A percentile compares a stretch with the other conserved stretches of the same genome.
These are phyloP conservation scores for Cheiracanthium punctorium DNA, from an alignment of 2,888 invertebrate species.

Conservation along the genomic window DNA sequence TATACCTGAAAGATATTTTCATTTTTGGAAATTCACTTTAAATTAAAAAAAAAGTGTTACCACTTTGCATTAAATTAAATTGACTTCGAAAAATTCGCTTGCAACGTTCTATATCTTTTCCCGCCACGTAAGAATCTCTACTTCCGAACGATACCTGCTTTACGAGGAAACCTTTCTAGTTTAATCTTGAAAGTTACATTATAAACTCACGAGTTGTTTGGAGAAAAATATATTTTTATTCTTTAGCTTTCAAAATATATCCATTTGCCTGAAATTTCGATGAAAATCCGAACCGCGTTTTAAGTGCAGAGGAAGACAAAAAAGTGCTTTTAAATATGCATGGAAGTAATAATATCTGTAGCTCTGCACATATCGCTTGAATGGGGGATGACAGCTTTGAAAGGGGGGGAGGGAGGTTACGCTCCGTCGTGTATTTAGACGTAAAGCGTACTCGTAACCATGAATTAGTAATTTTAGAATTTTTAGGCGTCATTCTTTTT, in stretches of 20 bases:
- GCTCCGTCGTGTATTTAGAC: conserved; percentile 4
- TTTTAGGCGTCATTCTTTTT: conserved; percentile 7
- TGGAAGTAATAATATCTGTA: conserved; percentile 22
- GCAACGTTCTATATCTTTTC: no score
- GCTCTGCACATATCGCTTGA: conserved; percentile 17
- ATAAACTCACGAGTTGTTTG: not conserved
- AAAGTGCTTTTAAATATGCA: conserved; percentile 12
- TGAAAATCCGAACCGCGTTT: not conserved
- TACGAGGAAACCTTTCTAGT: not conserved
- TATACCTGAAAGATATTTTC: no score
- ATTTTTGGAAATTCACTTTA: no score
- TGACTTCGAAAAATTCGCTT: no score
- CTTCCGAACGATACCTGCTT: not conserved
- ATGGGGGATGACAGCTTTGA: conserved; percentile 13
- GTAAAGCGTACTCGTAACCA: conserved; percentile 1
- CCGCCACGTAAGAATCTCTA: no score
- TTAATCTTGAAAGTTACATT: not conserved
- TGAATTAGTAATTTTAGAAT: conserved; percentile 4
- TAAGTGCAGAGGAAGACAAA: not conserved
- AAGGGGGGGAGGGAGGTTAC: not conserved
- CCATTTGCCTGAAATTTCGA: not conserved
- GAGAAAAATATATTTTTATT: not conserved
- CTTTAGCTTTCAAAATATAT: not conserved
- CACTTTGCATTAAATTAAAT: no score
- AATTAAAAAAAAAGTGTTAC: no score